These are phyloP conservation scores for Lasaia peninsularis DNA, from an alignment of 1,140 invertebrate species.

Conservation along the genomic window DNA sequence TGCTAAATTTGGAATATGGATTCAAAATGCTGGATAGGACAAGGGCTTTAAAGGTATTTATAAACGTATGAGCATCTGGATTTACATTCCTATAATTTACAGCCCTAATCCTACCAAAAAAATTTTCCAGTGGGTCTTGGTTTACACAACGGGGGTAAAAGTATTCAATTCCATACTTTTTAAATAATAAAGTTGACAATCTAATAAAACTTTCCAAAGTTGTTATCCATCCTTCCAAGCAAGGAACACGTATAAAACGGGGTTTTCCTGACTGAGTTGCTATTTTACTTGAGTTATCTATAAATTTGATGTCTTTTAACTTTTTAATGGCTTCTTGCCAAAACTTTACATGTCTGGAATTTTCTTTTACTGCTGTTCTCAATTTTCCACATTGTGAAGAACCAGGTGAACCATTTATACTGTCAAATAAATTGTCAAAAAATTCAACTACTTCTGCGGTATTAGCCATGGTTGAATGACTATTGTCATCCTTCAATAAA, in stretches of 20 bases:
- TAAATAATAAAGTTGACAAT: constrained; percentile 22
- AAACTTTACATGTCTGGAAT: constrained; percentile 16
- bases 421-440: constrained; percentile 26
- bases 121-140: constrained; percentile 1
- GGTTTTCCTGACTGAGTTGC: background rate
- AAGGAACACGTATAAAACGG: background rate
- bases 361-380: constrained; percentile 19
- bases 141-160: constrained; percentile 12
- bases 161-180: constrained; percentile 20
- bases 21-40: background rate
- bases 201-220: constrained; percentile 22
- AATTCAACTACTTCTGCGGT: constrained; percentile 19
- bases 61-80: constrained; percentile 19
- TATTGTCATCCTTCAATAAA: too few species aligned
- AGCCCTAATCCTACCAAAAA: constrained; percentile 16
- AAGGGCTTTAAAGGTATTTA: constrained; percentile 20
- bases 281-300: constrained; percentile 12
- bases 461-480: background rate
- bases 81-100: constrained; percentile 22
- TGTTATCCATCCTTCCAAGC: constrained; percentile 20
- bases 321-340: constrained; percentile 23
- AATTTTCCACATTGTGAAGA: constrained; percentile 18
- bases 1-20: background rate
- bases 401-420: constrained; percentile 22
- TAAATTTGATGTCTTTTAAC: constrained; percentile 19